These are phyloP conservation scores for Acanthosepion pharaonis DNA, from an alignment of 2,888 invertebrate genomes.

Conservation along the genomic window DNA sequence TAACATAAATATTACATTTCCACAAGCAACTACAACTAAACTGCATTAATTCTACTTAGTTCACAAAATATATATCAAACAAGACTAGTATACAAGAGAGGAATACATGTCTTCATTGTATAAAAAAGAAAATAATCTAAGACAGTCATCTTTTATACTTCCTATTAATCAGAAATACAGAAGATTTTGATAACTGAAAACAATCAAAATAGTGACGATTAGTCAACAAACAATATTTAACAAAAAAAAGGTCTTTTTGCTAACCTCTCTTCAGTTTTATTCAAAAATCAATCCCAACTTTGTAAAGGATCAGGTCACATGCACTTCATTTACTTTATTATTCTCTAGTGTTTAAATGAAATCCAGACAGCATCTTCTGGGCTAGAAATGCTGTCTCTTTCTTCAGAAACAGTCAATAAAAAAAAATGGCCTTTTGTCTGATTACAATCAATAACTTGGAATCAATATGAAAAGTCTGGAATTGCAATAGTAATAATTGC, in stretches of 20 bases:
- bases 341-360: background rate
- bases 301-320: background rate
- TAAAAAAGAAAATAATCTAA: no score
- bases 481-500: constrained; percentile 6
- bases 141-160: no score
- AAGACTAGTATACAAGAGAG: no score
- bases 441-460: background rate
- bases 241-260: background rate
- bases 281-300: background rate
- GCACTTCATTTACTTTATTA: background rate
- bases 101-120: no score
- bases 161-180: no score
- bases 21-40: no score
- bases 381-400: background rate
- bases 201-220: no score
- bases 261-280: background rate
- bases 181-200: no score
- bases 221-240: background rate
- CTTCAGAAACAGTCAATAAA: background rate
- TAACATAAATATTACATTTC: no score
- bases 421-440: background rate
- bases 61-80: no score
- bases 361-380: background rate
- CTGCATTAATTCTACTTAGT: no score
- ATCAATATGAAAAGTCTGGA: background rate